These are phyloP conservation scores for Scylla paramamosain DNA, from an alignment of 1,140 invertebrate species.

Conservation along the genomic window DNA sequence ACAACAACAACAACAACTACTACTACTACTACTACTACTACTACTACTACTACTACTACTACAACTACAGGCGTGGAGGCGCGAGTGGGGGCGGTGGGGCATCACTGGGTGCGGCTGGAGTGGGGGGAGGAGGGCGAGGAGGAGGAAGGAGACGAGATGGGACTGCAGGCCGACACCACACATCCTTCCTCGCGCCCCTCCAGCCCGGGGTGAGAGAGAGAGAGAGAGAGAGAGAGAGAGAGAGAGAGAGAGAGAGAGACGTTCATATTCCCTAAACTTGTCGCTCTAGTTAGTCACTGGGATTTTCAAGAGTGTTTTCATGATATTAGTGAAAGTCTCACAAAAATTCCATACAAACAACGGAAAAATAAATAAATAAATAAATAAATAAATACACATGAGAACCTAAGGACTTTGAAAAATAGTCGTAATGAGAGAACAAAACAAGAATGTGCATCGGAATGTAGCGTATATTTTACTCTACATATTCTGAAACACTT, in stretches of 20 bases:
- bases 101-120: conserved; percentile 38
- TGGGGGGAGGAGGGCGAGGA: conserved; percentile 32
- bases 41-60: not conserved
- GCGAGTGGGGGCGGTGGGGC: not conserved
- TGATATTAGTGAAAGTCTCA: not conserved
- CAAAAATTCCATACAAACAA: not conserved
- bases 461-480: too few relatives aligned
- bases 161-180: not conserved
- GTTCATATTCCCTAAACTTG: too few relatives aligned
- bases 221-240: conserved; percentile 53
- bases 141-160: too few relatives aligned
- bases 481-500: too few relatives aligned
- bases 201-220: conserved; percentile 32
- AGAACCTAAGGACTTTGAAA: too few relatives aligned
- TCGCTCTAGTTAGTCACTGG: too few relatives aligned
- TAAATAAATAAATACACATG: too few relatives aligned
- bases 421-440: too few relatives aligned
- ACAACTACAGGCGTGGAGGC: conserved; percentile 1
- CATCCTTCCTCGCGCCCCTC: not conserved
- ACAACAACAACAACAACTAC: not conserved
- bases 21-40: not conserved
- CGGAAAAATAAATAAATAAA: too few relatives aligned
- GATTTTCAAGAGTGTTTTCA: not conserved
- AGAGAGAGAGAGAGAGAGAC: conserved; percentile 32
- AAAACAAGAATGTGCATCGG: too few relatives aligned